Evolutionary conservation across 1,140 invertebrate species (phyloP).

Genomic region (Drosophila rufa): DNA sequence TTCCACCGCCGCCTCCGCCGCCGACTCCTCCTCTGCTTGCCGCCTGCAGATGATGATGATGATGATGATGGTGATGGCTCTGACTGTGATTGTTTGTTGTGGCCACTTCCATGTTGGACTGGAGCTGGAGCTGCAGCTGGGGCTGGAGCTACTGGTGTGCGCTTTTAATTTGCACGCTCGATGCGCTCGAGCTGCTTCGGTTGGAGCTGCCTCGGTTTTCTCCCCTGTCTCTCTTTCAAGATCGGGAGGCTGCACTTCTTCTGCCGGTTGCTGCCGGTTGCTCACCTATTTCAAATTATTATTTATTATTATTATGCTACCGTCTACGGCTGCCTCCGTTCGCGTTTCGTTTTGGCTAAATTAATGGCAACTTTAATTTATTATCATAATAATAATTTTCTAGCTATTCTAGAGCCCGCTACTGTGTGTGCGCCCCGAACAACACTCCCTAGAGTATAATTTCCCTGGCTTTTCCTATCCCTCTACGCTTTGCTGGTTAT

Average conservation of each 20-base stretch:
- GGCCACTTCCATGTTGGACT: constrained; percentile 76
- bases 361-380: constrained; percentile 85
- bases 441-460: constrained; percentile 38
- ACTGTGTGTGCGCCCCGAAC: constrained; percentile 37
- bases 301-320: constrained; percentile 82
- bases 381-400: constrained; percentile 84
- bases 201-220: constrained; percentile 1
- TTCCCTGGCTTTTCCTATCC: constrained; percentile 70
- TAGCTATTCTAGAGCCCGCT: constrained; percentile 69
- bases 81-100: constrained; percentile 82
- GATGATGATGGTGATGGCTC: constrained; percentile 68
- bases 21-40: constrained; percentile 4
- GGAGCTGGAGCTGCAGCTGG: constrained; percentile 17
- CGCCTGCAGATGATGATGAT: constrained; percentile 58
- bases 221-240: constrained; percentile 4
- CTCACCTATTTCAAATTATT: constrained; percentile 81
- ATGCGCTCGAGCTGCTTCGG: constrained; percentile 66
- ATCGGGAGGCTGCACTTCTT: constrained; percentile 43
- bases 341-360: constrained; percentile 77
- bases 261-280: constrained; percentile 39
- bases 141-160: constrained; percentile 69
- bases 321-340: constrained; percentile 30
- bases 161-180: constrained; percentile 83
- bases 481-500: constrained; percentile 68
- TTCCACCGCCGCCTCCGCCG: constrained; percentile 5